Evolutionary conservation across 2,888 invertebrate species (phyloP), one percentile per base, ranked within the genome.

Genomic region (Helicoverpa assulta): DNA sequence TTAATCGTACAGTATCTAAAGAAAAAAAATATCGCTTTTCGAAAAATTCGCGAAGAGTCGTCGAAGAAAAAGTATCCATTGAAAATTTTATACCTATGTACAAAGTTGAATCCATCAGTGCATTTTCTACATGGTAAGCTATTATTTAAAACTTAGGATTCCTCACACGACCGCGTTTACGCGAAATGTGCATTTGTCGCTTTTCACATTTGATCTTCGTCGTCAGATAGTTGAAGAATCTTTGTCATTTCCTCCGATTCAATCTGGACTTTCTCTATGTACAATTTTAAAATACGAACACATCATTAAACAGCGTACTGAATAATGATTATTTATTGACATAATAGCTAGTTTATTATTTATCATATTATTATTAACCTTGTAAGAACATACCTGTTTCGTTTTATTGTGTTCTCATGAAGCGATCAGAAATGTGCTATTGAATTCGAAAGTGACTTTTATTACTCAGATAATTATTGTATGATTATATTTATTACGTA

Each of bases 191-290:
- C 54, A 57, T 65, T 70, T 62, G 66, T 76, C 68, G 67, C 78
- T 80, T 78, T 78, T 76, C 80, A 73, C 80, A 73, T 73, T 65
- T 67, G 72, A 80, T 81, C 78, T 72, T 66, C 69, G 69, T 70
- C 58, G 60, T 64, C 78, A 65, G 71, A 81, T 75, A 72, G 53
- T 65, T 63, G 62, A 81, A 70, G 80, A 78, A 80, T 80, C 81
- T 78, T 75, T 64, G 72, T 72, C 43, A 78, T 75, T 81, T 81
- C 80, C 80, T 80, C 70, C 54, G 54, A 78, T 72, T 75, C 78
- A 74, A 63, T 54, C 56, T 66, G 40, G 16, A 75, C 81, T 80
- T 80, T 80, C 80, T 66, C 80, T 47, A 18, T 37, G 19, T 57
- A 57, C 60, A 50, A 63, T 78, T 74, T 78, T 71, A 54, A 66